These are phyloP conservation scores for Carduelis carduelis DNA, from an alignment of 2,797 vertebrate genomes.

Conservation along the genomic window DNA sequence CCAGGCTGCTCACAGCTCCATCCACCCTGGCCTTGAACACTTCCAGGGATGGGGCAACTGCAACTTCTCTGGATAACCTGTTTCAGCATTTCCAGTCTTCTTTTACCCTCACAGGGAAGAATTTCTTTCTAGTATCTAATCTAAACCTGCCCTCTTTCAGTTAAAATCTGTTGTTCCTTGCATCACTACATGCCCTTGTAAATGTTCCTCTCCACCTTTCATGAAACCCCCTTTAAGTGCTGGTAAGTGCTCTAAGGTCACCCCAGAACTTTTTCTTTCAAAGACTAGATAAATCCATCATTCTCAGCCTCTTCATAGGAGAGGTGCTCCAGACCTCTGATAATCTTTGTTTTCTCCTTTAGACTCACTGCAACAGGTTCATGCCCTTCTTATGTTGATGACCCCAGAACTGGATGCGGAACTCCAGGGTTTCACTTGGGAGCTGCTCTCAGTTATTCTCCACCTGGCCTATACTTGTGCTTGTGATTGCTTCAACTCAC, in stretches of 20 bases:
- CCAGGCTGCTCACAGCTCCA: not conserved
- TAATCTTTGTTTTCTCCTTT: not conserved
- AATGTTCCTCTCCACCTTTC: not conserved
- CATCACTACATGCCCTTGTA: no score
- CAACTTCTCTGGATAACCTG: not conserved
- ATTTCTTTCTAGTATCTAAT: not conserved
- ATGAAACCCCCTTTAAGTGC: not conserved
- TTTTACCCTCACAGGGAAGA: not conserved
- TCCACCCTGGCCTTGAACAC: not conserved
- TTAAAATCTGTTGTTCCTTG: not conserved
- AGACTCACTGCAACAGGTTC: not conserved
- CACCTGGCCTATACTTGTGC: not conserved
- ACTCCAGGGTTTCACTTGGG: not conserved
- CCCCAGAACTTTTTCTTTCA: not conserved
- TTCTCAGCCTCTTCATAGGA: not conserved
- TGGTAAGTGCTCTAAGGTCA: not conserved
- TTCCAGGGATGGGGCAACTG: not conserved
- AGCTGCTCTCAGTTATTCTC: not conserved
- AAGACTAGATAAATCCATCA: not conserved
- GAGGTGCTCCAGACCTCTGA: not conserved
- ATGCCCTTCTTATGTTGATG: fast-evolving
- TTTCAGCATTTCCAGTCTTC: not conserved
- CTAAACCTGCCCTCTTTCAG: not conserved
- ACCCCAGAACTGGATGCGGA: not conserved
- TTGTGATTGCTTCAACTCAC: not conserved